A percentile compares a stretch with the other conserved stretches of the same genome.
Evolutionary conservation across 1,140 invertebrate species (phyloP).

Genomic region (Periplaneta americana): DNA sequence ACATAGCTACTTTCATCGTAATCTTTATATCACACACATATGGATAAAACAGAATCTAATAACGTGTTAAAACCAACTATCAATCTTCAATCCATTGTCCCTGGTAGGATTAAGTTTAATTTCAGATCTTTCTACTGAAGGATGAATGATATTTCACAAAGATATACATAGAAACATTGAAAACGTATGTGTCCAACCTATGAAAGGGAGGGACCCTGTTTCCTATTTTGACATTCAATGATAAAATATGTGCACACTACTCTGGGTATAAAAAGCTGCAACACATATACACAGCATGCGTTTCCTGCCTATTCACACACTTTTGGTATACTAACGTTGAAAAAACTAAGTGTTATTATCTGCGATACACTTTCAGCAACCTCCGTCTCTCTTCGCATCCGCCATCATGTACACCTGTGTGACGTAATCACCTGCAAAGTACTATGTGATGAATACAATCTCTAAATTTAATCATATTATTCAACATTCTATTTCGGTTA

Average conservation of each 20-base stretch:
- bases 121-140: not conserved
- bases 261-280: not conserved
- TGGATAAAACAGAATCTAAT: not conserved
- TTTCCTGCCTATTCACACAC: not conserved
- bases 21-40: not conserved
- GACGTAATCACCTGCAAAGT: not conserved
- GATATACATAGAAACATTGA: not conserved
- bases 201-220: not conserved
- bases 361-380: not conserved
- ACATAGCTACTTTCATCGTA: too few relatives aligned
- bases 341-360: not conserved
- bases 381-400: not conserved
- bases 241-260: not conserved
- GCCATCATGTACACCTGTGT: constrained; percentile 2
- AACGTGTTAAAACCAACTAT: not conserved
- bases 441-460: not conserved
- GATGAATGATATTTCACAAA: not conserved
- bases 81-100: not conserved
- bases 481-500: not conserved
- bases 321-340: not conserved
- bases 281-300: not conserved
- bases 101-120: too few relatives aligned
- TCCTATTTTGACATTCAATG: not conserved
- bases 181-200: not conserved
- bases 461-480: not conserved